Conservation (phyloP, 37 sponge, comb jelly and placozoan genomes). For the Chondrosia reniformis region DNA sequence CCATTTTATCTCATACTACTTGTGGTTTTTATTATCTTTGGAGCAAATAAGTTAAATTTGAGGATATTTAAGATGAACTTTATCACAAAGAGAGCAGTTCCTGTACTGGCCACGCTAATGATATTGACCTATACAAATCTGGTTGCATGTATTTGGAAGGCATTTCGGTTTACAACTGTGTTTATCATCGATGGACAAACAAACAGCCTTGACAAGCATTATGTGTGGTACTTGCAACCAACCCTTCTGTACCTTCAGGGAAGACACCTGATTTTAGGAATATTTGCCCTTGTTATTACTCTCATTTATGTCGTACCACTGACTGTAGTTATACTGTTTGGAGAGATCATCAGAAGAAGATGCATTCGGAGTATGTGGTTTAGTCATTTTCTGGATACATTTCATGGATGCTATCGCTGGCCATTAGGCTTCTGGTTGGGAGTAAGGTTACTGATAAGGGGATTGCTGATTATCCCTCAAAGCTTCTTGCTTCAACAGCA, state of each 20-base stretch:
- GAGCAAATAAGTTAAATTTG: not conserved
- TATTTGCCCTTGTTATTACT: not conserved
- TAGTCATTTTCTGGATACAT: constrained; percentile 9
- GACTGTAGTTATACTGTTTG: constrained; percentile 4
- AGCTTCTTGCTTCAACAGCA: too few species aligned
- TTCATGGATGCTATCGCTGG: not conserved
- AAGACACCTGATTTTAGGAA: constrained; percentile 7
- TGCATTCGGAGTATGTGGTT: not conserved
- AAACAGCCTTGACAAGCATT: not conserved
- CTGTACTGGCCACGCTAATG: constrained; percentile 40
- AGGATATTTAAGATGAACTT: constrained; percentile 4
- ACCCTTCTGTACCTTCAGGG: not conserved
- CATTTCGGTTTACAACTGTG: constrained; percentile 16
- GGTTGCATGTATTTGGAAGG: not conserved
- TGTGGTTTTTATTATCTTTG: constrained; percentile 14
- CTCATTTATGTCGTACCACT: constrained; percentile 4
- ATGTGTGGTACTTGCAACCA: constrained; percentile 19
- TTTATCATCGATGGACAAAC: too few species aligned
- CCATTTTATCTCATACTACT: constrained; percentile 54
- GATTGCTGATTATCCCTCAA: not conserved
- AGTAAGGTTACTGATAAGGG: not conserved
- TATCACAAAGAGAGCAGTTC: constrained; percentile 21
- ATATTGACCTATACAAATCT: constrained; percentile 25
- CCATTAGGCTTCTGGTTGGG: constrained; percentile 19
- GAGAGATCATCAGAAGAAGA: not conserved